phyloP scores from a whole-genome alignment of 2,888 invertebrate species.

The Trichogramma evanescens region DNA sequence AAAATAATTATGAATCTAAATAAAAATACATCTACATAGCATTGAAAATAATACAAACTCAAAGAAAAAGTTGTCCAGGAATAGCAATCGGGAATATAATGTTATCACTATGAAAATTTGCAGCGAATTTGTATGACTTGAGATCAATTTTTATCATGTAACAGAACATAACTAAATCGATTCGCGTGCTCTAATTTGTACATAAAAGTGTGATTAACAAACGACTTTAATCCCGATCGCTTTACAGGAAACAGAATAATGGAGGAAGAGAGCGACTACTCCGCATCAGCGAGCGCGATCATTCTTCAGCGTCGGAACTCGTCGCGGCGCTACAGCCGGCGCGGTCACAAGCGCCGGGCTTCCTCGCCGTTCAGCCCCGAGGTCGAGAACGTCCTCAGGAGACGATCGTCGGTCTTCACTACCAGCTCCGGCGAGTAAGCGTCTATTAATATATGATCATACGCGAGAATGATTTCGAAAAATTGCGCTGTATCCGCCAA shows the following conservation, averaged over 20 bases:
- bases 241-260: constrained; percentile 35
- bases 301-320: constrained; percentile 68
- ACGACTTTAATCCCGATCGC: background rate
- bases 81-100: too few species aligned
- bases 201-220: background rate
- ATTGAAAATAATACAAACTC: too few species aligned
- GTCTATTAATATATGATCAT: background rate
- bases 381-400: constrained; percentile 43
- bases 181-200: background rate
- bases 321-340: constrained; percentile 59
- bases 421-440: constrained; percentile 81
- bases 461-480: background rate
- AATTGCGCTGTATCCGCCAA: background rate
- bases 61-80: too few species aligned
- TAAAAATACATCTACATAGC: too few species aligned
- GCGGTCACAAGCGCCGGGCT: constrained; percentile 52
- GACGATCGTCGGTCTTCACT: constrained; percentile 71
- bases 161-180: too few species aligned
- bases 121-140: too few species aligned
- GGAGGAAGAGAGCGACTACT: constrained; percentile 74
- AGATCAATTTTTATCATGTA: too few species aligned
- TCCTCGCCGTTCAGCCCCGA: constrained; percentile 54
- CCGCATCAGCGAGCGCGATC: constrained; percentile 77
- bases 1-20: too few species aligned
- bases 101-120: too few species aligned